Base-by-base conservation (phyloP, 2,797 vertebrate genomes). In the Siniperca scherzeri region DNA sequence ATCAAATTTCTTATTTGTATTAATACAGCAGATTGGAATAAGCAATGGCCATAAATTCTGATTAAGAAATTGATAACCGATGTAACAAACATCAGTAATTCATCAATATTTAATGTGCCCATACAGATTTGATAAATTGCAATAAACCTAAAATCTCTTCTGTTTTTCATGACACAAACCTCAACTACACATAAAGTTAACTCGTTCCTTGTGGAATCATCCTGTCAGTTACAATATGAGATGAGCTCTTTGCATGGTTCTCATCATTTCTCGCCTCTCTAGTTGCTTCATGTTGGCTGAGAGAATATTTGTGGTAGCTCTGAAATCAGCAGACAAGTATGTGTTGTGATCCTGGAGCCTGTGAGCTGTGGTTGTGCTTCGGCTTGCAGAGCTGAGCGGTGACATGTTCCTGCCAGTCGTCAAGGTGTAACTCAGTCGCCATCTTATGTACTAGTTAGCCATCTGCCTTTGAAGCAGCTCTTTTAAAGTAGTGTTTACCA, bases 401-500 rank as follows among this genome's bases (percentile, higher is more conserved):
- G 75, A 86, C 70, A 70, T 69, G 38, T 38, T 70, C 70, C 84
- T 53, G 52, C 53, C 74, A 64, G 52, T 68, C 80, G 65, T 80
- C 85, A 77, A 87, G 82, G 72, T 86, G 77, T 55, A 81, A 72
- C 76, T 57, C 72, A 56, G 73, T 62, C 22, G 11, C 71, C 1
- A 19, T 77, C 77, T 46, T 14, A 50, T 10, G 12, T 30, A 19
- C 71, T 52, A 74, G 79, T 86, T 62, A 85, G 25, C 62, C 70
- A 80, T 70, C 30, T 61, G 52, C 10, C 60, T 87, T 86, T 86
- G 85, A 92, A 85, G 68, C n/a, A 50, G 21, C 61, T 73, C 64
- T 86, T 85, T 80, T 65, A 75, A 86, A 81, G 52, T 33, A 64
- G 75, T 80, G 76, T 89, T 89, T 86, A 90, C 90, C 84, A 83